Conservation (phyloP, 1,140 invertebrate species). For the Polypedilum pembai region DNA sequence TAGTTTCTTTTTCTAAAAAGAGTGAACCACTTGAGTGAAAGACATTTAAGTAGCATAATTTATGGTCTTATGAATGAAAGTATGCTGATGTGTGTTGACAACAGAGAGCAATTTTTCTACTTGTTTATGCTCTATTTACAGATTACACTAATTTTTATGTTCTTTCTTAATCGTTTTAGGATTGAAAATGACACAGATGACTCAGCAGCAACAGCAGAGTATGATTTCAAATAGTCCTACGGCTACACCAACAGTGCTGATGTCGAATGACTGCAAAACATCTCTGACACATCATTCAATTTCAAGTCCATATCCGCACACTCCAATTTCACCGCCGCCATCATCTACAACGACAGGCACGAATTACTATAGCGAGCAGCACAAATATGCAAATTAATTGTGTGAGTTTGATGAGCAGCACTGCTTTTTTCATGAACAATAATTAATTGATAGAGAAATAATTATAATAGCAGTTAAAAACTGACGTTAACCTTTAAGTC, state of each 20-base stretch:
- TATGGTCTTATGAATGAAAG: conserved; percentile 21
- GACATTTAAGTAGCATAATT: not conserved
- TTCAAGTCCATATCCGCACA: conserved; percentile 23
- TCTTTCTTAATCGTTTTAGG: not conserved
- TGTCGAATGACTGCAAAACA: conserved; percentile 17
- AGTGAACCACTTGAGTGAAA: not conserved
- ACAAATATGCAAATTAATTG: conserved; percentile 13
- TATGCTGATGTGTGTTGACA: conserved; percentile 18
- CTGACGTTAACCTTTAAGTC: conserved; percentile 16
- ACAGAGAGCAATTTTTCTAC: not conserved
- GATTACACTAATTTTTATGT: conserved; percentile 17
- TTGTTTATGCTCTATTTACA: conserved; percentile 9
- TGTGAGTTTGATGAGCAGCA: not conserved
- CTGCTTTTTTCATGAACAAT: not conserved
- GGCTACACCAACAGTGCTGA: not conserved
- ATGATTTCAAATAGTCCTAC: not conserved
- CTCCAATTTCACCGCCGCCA: not conserved
- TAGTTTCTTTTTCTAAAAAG: not conserved
- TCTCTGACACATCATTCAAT: not conserved
- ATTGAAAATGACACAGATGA: conserved; percentile 6
- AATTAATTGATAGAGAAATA: not conserved
- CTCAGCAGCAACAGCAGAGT: conserved; percentile 2
- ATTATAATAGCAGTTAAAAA: conserved; percentile 3
- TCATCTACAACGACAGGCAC: not conserved
- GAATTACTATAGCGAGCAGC: not conserved